These are phyloP conservation scores for Diachasmimorpha longicaudata DNA, from an alignment of 1,140 invertebrate species.

Conservation along the genomic window DNA sequence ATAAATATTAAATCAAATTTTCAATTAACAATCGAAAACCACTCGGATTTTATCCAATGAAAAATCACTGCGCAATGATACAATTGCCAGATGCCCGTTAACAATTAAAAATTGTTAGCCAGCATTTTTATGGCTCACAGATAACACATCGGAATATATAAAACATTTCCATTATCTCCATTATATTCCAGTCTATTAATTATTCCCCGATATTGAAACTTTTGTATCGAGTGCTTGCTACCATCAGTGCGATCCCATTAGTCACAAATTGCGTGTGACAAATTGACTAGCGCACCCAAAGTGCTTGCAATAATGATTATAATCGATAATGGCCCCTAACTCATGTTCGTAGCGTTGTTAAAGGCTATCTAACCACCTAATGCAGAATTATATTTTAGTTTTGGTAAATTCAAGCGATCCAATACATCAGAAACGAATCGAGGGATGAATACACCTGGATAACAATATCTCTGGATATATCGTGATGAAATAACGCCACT, in stretches of 20 bases:
- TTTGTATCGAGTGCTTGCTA: not conserved
- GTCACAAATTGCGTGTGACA: not conserved
- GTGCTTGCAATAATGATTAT: not conserved
- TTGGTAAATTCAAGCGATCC: not conserved
- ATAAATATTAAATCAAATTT: no score
- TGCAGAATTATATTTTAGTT: not conserved
- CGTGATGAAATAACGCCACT: slow-evolving; percentile 21
- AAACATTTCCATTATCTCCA: no score
- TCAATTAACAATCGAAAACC: no score
- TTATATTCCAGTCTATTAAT: not conserved
- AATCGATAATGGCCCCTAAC: not conserved
- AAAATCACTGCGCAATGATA: no score
- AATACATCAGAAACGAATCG: not conserved
- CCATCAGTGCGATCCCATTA: not conserved
- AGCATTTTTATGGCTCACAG: no score
- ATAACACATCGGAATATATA: no score
- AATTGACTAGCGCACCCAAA: not conserved
- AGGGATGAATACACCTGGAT: not conserved
- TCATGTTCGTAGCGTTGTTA: not conserved
- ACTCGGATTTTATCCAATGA: no score
- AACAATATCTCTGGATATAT: slow-evolving; percentile 5
- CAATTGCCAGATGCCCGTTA: no score
- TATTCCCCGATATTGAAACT: not conserved
- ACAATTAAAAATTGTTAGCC: no score
- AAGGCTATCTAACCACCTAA: not conserved